phyloP scores from a whole-genome alignment of 2,797 vertebrate genomes.

The Sparus aurata region DNA sequence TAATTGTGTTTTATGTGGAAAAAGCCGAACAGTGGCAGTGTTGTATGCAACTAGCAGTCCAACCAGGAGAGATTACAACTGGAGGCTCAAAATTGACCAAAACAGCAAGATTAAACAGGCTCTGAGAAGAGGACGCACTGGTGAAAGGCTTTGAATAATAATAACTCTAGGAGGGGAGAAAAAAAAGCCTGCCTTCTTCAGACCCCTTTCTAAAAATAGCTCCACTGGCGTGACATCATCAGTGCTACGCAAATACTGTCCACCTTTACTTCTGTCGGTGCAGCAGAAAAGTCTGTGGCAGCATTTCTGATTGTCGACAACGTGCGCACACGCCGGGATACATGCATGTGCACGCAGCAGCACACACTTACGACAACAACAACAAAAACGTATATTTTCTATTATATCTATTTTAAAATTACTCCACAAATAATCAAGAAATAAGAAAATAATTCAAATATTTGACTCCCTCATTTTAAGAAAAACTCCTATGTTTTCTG shows the following conservation, averaged over 20 bases:
- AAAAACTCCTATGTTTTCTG: not conserved
- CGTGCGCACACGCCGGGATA: conserved; percentile 28
- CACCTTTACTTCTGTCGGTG: conserved; percentile 58
- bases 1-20: conserved; percentile 2
- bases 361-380: not conserved
- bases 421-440: not conserved
- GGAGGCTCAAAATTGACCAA: conserved; percentile 40
- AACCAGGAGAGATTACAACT: not conserved
- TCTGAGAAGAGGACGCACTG: conserved; percentile 22
- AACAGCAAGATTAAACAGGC: conserved; percentile 47
- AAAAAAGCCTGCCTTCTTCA: conserved; percentile 30
- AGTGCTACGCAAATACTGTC: conserved; percentile 63
- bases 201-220: conserved; percentile 80
- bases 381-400: not conserved
- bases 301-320: conserved; percentile 18
- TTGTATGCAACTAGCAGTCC: not conserved
- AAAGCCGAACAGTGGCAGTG: not conserved
- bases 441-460: not conserved
- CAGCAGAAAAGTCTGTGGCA: conserved; percentile 43
- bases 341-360: conserved; percentile 18
- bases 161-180: conserved; percentile 29
- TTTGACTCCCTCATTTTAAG: not conserved
- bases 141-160: conserved; percentile 53
- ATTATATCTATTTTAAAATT: too few species aligned
- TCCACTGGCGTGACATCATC: conserved; percentile 79